These are phyloP conservation scores for Noctua janthina DNA, from an alignment of 2,888 invertebrate species.

Conservation along the genomic window DNA sequence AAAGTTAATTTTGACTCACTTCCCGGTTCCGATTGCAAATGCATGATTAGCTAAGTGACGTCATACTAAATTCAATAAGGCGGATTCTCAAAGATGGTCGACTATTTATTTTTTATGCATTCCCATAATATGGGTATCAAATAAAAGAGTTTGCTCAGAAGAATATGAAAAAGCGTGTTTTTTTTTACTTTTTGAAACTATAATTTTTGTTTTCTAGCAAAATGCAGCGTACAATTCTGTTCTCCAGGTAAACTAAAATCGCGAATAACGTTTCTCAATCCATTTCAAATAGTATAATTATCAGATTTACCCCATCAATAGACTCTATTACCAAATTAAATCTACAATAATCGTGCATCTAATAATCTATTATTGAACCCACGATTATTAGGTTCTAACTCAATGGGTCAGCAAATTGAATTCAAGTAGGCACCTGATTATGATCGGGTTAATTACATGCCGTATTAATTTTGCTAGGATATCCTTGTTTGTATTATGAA, in stretches of 20 bases:
- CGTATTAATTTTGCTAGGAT: background rate
- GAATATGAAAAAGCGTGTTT: background rate
- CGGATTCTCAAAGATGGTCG: background rate
- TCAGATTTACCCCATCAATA: background rate
- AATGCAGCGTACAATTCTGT: no score
- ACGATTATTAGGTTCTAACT: background rate
- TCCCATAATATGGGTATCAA: background rate
- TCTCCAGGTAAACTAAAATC: background rate
- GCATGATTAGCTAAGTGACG: background rate
- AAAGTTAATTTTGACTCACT: no score
- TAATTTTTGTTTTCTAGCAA: no score
- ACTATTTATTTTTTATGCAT: background rate
- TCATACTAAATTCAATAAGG: background rate
- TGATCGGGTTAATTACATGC: constrained; percentile 10
- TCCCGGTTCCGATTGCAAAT: background rate
- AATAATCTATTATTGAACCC: background rate
- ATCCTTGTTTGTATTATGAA: background rate
- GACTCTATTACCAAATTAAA: constrained; percentile 7
- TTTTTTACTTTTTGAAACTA: no score
- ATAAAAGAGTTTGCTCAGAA: background rate
- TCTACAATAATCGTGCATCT: background rate
- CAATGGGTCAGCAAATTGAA: constrained; percentile 48
- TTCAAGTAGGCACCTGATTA: constrained; percentile 14
- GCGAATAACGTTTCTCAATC: background rate
- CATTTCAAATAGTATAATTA: background rate